Evolutionary conservation across 2,113 vertebrate species (phyloP).

Genomic region (Sapayoa aenigma): DNA sequence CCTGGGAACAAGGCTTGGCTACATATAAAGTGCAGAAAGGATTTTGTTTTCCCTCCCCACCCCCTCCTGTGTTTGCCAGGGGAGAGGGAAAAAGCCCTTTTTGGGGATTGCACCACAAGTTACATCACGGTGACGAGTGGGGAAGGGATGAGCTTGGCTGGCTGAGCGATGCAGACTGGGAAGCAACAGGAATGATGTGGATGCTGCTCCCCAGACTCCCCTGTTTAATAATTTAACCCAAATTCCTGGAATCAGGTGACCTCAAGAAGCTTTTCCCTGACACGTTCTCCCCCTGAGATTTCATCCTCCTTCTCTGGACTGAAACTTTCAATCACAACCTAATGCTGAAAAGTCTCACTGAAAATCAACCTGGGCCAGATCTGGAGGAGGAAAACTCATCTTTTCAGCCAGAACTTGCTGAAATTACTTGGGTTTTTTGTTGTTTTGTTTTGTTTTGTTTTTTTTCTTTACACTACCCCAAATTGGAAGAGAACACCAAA

Average conservation of each 20-base stretch:
- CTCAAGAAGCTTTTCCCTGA: neutral
- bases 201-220: neutral
- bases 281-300: accelerated
- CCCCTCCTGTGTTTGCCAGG: neutral
- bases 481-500: neutral
- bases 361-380: neutral
- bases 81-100: neutral
- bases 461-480: neutral
- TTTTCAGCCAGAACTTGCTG: neutral
- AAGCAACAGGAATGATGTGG: neutral
- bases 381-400: neutral
- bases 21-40: neutral
- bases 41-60: neutral
- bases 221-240: neutral
- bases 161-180: neutral
- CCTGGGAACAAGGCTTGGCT: neutral
- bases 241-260: neutral
- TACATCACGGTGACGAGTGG: neutral
- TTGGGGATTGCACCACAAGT: neutral
- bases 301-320: neutral
- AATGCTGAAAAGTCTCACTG: neutral
- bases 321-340: neutral
- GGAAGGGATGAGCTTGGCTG: neutral
- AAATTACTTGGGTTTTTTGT: neutral
- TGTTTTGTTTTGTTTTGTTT: too few relatives aligned